Conservation (phyloP, 2,888 invertebrate genomes). For the Andricus quercusramuli region DNA sequence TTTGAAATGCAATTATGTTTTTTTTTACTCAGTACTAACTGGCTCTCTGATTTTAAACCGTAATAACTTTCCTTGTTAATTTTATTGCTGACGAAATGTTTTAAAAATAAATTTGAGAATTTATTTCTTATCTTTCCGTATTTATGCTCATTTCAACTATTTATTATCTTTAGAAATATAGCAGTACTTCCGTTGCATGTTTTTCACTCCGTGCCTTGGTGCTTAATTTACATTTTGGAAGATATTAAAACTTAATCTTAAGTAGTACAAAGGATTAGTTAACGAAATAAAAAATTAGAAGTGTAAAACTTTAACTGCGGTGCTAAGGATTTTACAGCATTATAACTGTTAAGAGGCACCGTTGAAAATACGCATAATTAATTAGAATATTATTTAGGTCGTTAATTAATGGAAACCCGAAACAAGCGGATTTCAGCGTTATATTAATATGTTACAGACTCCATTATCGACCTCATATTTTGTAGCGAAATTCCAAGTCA, state of each 20-base stretch:
- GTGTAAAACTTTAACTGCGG: slow-evolving; percentile 2
- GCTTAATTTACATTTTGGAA: slow-evolving; percentile 36
- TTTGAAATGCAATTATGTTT: not conserved
- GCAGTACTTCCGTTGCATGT: not conserved
- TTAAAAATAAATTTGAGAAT: not conserved
- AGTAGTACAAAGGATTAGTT: slow-evolving; percentile 58
- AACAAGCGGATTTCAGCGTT: not conserved
- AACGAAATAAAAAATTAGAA: slow-evolving; percentile 44
- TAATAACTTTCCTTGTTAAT: not conserved
- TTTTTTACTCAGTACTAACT: not conserved
- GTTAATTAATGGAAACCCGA: not conserved
- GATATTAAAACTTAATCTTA: slow-evolving; percentile 41
- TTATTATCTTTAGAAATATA: slow-evolving; percentile 28
- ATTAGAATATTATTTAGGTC: slow-evolving; percentile 28
- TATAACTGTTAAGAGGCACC: slow-evolving; percentile 16
- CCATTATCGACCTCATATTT: slow-evolving; percentile 11
- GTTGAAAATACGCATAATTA: slow-evolving; percentile 20
- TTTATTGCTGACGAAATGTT: not conserved
- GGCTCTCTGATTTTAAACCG: slow-evolving; percentile 22
- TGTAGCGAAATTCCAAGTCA: slow-evolving; percentile 23
- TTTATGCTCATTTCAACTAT: slow-evolving; percentile 1
- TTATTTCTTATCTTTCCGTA: not conserved
- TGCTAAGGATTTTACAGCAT: slow-evolving; percentile 27
- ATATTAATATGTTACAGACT: slow-evolving; percentile 24
- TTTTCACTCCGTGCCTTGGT: slow-evolving; percentile 29